phyloP scores from a whole-genome alignment of 2,113 vertebrate species.

The Saccopteryx bilineata region DNA sequence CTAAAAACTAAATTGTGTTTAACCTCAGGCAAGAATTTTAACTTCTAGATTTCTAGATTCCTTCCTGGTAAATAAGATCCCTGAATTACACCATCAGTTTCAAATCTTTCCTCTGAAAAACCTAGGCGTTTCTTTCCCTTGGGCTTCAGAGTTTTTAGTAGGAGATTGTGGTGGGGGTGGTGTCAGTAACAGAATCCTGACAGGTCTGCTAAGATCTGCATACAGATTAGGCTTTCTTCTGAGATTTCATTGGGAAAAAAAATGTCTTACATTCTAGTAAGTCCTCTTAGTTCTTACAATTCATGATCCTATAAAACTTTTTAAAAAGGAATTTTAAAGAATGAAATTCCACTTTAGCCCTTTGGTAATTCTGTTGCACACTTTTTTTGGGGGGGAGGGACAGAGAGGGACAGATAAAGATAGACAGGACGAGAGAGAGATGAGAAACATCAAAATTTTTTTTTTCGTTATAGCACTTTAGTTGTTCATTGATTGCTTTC shows the following conservation, averaged over 20 bases:
- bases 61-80: neutral
- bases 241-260: neutral
- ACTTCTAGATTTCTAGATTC: conserved; percentile 32
- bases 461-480: too few relatives aligned
- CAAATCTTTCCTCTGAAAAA: neutral
- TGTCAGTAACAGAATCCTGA: neutral
- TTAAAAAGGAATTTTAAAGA: conserved; percentile 28
- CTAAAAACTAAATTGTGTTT: neutral
- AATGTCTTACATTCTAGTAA: neutral
- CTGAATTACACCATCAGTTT: neutral
- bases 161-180: neutral
- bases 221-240: neutral
- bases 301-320: neutral
- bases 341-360: conserved; percentile 22
- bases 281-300: neutral
- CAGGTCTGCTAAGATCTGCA: neutral
- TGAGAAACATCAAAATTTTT: too few relatives aligned
- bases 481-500: too few relatives aligned
- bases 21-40: neutral
- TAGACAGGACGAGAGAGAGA: too few relatives aligned
- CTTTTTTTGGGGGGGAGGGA: too few relatives aligned
- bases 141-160: neutral
- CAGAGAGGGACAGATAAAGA: too few relatives aligned
- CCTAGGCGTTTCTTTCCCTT: too few relatives aligned
- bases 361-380: neutral